Conservation (phyloP, 2,888 invertebrate species). For the Drosophila vallismaia region DNA sequence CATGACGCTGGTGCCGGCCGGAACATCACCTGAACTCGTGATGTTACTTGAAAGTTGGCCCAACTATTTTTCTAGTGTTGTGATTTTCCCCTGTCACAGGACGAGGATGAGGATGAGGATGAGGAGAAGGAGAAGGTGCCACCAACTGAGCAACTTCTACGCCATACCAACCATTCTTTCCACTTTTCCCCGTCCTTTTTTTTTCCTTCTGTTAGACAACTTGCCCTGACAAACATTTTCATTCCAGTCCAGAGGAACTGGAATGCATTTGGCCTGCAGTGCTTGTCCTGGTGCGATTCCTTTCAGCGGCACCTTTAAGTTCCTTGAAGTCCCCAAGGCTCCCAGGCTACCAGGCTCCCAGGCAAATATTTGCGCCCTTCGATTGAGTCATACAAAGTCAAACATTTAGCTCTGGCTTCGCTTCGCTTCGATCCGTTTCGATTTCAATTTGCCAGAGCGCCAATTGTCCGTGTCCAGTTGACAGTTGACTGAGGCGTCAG, state of each 20-base stretch:
- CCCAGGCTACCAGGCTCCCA: too few species aligned
- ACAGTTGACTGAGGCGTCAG: constrained; percentile 47
- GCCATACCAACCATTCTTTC: constrained; percentile 62
- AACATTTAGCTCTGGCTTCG: constrained; percentile 59
- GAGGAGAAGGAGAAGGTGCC: constrained; percentile 18
- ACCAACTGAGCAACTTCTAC: constrained; percentile 48
- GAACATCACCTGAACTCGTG: constrained; percentile 60
- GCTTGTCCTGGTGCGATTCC: constrained; percentile 28
- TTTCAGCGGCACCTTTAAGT: constrained; percentile 54
- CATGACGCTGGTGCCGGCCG: constrained; percentile 3
- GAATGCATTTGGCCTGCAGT: constrained; percentile 48
- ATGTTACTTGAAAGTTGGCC: constrained; percentile 56
- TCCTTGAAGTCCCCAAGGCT: constrained; percentile 41
- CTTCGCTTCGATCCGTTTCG: constrained; percentile 57
- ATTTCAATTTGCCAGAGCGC: constrained; percentile 73
- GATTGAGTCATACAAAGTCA: constrained; percentile 75
- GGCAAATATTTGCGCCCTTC: constrained; percentile 46
- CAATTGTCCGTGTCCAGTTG: constrained; percentile 63
- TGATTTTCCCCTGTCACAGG: constrained; percentile 49
- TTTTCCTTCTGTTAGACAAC: constrained; percentile 40
- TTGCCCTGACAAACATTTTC: constrained; percentile 71
- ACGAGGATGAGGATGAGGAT: neutral
- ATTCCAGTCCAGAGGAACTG: constrained; percentile 51
- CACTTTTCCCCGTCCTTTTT: constrained; percentile 15
- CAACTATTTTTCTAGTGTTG: constrained; percentile 74